These are phyloP conservation scores for Ursus arctos DNA, from an alignment of 2,113 vertebrate genomes.

Conservation along the genomic window DNA sequence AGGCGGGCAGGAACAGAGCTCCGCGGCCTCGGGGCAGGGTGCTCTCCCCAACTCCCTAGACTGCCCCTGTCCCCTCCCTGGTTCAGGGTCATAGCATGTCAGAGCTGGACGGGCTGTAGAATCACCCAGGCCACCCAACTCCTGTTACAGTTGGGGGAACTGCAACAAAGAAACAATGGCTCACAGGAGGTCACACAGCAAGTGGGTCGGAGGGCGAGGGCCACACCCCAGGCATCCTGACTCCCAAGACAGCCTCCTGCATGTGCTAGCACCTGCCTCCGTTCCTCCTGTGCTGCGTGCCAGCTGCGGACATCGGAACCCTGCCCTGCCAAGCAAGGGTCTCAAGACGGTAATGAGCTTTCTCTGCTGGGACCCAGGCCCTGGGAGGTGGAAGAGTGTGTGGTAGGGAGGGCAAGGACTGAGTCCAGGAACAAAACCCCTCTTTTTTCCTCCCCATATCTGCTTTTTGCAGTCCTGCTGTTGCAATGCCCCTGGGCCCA, in stretches of 20 bases:
- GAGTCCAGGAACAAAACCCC: background rate
- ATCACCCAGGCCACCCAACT: background rate
- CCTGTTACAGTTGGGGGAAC: background rate
- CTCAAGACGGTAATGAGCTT: background rate
- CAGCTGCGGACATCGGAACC: background rate
- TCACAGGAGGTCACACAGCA: background rate
- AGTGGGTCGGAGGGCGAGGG: background rate
- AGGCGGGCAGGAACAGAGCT: background rate
- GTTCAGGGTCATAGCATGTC: background rate
- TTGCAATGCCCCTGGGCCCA: slow-evolving; percentile 12
- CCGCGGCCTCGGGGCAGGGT: background rate
- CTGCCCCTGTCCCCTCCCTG: rapidly evolving
- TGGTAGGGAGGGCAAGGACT: background rate
- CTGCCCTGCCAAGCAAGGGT: too few relatives aligned
- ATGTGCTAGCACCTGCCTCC: background rate
- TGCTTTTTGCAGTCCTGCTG: background rate
- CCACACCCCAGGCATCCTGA: background rate
- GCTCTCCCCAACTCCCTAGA: background rate
- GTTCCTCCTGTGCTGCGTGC: rapidly evolving
- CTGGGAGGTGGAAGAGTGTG: background rate
- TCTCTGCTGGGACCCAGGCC: background rate
- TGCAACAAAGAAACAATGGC: background rate
- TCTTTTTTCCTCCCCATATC: background rate
- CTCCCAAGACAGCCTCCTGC: background rate
- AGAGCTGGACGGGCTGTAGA: background rate